A percentile compares a stretch with the other conserved stretches of the same genome.
These are phyloP conservation scores for Lepus oiostolus DNA, from an alignment of 2,797 vertebrate species.

Conservation along the genomic window DNA sequence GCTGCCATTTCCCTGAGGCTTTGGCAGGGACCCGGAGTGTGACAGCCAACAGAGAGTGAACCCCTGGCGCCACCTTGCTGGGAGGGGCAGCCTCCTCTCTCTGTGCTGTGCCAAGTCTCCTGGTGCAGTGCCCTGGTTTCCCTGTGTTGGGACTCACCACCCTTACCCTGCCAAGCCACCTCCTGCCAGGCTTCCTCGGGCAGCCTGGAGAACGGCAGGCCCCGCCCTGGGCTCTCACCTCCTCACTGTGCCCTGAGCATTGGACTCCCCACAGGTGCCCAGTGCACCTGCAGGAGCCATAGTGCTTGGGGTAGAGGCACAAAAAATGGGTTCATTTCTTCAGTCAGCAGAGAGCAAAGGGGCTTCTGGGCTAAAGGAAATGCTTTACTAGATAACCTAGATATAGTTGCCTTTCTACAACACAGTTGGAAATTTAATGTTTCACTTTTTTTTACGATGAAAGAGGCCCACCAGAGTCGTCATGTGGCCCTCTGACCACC, in stretches of 20 bases:
- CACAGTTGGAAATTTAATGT: not conserved
- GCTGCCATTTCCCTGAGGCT: not conserved
- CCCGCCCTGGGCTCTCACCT: not conserved
- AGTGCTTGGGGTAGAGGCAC: too few relatives aligned
- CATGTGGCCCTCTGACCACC: not conserved
- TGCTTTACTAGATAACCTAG: not conserved
- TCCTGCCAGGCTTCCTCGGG: not conserved
- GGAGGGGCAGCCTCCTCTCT: not conserved
- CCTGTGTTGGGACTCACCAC: not conserved
- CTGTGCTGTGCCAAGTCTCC: not conserved
- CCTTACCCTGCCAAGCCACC: not conserved
- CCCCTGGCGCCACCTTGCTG: not conserved
- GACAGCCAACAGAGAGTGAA: not conserved
- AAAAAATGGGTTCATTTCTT: not conserved
- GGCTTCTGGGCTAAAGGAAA: constrained; percentile 15
- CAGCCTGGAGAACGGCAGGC: not conserved
- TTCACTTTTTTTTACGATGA: not conserved
- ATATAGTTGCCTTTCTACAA: constrained; percentile 35
- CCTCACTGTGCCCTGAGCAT: not conserved
- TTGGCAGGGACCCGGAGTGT: not conserved
- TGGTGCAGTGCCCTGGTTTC: not conserved
- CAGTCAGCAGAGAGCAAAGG: not conserved
- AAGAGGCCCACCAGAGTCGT: not conserved
- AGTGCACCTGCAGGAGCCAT: not conserved
- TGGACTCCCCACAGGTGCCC: not conserved